Evolutionary conservation across 2,113 vertebrate species (phyloP).

Genomic region (Onychostoma macrolepis): DNA sequence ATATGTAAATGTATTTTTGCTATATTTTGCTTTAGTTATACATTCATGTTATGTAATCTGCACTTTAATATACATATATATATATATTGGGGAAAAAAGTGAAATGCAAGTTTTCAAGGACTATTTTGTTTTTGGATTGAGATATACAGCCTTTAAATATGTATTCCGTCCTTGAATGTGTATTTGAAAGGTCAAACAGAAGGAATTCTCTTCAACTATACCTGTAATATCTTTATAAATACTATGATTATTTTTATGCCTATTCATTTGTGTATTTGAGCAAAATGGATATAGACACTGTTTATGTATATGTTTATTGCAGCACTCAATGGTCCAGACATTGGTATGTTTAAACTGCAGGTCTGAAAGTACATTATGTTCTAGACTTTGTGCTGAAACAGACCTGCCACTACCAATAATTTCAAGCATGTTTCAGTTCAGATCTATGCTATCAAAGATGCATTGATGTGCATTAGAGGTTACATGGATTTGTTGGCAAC

Average conservation of each 20-base stretch:
- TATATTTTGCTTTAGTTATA: background rate
- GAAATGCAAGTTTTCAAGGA: background rate
- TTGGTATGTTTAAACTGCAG: conserved; percentile 1
- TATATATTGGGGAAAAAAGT: background rate
- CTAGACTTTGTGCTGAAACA: background rate
- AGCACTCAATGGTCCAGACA: background rate
- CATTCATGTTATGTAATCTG: background rate
- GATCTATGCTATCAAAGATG: background rate
- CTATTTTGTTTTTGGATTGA: background rate
- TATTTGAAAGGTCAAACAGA: background rate
- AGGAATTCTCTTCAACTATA: background rate
- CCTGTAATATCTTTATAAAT: background rate
- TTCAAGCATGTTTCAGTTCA: conserved; percentile 20
- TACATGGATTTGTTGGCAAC: conserved; percentile 13
- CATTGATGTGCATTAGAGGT: conserved; percentile 4
- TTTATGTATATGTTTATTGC: background rate
- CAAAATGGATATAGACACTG: background rate
- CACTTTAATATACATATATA: background rate
- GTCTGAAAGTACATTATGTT: background rate
- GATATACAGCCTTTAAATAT: no score
- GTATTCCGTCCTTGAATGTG: no score
- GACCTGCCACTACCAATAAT: background rate
- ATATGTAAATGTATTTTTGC: background rate
- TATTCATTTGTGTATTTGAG: background rate
- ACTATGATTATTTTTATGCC: background rate